Evolutionary conservation across 2,888 invertebrate species (phyloP).

Genomic region (Perizoma flavofasciatum): DNA sequence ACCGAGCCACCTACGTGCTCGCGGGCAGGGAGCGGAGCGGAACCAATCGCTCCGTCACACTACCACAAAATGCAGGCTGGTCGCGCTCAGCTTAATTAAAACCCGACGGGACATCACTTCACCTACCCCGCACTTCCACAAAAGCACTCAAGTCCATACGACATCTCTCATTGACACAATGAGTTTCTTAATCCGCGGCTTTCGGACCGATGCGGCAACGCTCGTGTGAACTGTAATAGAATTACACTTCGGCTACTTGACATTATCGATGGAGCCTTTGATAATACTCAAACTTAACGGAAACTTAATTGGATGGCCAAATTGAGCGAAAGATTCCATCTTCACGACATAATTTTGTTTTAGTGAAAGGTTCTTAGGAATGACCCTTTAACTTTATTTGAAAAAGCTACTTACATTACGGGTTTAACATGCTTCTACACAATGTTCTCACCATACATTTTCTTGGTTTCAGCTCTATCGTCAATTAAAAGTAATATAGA

Average conservation of each 20-base stretch:
- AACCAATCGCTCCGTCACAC: conserved; percentile 78
- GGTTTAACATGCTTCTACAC: neutral
- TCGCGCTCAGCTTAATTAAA: conserved; percentile 78
- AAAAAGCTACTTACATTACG: conserved; percentile 13
- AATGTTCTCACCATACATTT: conserved; percentile 28
- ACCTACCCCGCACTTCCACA: conserved; percentile 47
- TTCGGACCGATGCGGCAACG: conserved; percentile 43
- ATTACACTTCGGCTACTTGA: conserved; percentile 68
- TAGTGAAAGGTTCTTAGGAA: conserved; percentile 36
- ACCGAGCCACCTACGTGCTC: conserved; percentile 75
- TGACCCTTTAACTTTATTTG: conserved; percentile 18
- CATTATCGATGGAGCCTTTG: conserved; percentile 62
- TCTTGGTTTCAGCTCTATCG: conserved; percentile 90
- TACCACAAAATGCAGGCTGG: conserved; percentile 69
- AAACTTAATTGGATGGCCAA: conserved; percentile 67
- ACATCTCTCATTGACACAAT: conserved; percentile 66
- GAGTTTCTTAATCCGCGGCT: conserved; percentile 59
- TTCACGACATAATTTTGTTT: conserved; percentile 48
- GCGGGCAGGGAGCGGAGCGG: conserved; percentile 60
- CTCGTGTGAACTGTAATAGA: conserved; percentile 63
- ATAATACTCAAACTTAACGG: conserved; percentile 66
- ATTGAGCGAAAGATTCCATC: conserved; percentile 58
- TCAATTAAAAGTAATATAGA: conserved; percentile 95
- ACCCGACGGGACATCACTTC: conserved; percentile 72
- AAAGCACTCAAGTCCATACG: conserved; percentile 56